Conservation (phyloP, 2,888 invertebrate species). For the Agrochola lota region DNA sequence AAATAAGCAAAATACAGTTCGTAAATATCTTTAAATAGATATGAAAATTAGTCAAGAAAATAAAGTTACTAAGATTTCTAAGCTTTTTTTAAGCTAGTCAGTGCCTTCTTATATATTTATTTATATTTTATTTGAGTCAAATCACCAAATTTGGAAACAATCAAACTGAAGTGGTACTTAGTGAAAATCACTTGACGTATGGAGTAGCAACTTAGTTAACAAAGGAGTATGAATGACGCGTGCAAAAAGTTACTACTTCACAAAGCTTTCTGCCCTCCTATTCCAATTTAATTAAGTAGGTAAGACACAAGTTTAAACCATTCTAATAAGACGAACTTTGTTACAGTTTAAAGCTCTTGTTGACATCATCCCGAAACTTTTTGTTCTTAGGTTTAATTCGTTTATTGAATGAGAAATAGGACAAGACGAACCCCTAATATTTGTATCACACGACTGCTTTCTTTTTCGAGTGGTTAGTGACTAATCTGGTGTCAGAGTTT, state of each 20-base stretch:
- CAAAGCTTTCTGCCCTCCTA: conserved; percentile 36
- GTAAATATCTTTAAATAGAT: neutral
- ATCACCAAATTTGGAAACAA: neutral
- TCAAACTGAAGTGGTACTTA: conserved; percentile 15
- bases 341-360: conserved; percentile 57
- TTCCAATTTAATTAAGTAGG: conserved; percentile 55
- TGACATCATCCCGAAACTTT: conserved; percentile 49
- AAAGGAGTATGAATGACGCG: conserved; percentile 34
- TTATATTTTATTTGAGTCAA: neutral
- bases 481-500: no score
- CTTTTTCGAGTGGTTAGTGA: no score
- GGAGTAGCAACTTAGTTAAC: conserved; percentile 10
- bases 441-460: neutral
- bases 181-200: conserved; percentile 14
- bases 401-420: conserved; percentile 29
- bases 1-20: neutral
- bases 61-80: neutral
- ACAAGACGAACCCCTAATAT: neutral
- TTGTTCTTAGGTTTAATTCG: conserved; percentile 31
- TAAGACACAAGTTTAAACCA: conserved; percentile 46
- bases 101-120: no score
- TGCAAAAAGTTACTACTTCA: conserved; percentile 47
- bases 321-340: conserved; percentile 55
- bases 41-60: neutral
- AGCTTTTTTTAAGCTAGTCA: neutral